These are phyloP conservation scores for Hyphantria cunea DNA, from an alignment of 1,140 invertebrate species.

Conservation along the genomic window DNA sequence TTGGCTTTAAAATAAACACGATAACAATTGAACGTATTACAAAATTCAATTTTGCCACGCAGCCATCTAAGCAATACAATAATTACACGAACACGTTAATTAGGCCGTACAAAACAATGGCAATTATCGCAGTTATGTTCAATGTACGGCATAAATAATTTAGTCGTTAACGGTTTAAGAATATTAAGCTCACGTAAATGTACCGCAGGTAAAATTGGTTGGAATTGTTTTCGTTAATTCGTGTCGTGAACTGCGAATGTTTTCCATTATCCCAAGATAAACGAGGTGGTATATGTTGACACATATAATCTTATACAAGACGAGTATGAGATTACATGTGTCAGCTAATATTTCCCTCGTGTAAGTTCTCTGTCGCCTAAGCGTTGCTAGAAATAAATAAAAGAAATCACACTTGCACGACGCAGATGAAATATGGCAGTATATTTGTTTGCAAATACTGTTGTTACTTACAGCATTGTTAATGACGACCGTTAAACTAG, in stretches of 20 bases:
- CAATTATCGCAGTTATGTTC: slow-evolving; percentile 11
- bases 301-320: slow-evolving; percentile 58
- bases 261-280: slow-evolving; percentile 51
- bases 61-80: neutral
- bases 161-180: slow-evolving; percentile 13
- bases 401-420: slow-evolving; percentile 8
- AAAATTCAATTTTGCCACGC: neutral
- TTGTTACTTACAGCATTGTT: no score
- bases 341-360: slow-evolving; percentile 42
- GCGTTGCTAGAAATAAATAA: slow-evolving; percentile 18
- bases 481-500: no score
- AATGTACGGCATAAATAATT: slow-evolving; percentile 16
- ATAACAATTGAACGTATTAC: neutral
- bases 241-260: slow-evolving; percentile 28
- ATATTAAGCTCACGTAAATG: slow-evolving; percentile 22
- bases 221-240: slow-evolving; percentile 34
- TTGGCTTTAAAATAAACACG: neutral
- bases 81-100: slow-evolving; percentile 6
- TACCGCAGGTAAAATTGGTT: slow-evolving; percentile 26
- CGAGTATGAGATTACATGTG: slow-evolving; percentile 55
- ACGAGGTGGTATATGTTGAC: slow-evolving; percentile 50
- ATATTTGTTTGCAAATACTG: no score
- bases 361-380: slow-evolving; percentile 9
- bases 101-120: slow-evolving; percentile 12
- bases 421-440: neutral